These are phyloP conservation scores for Sesia bembeciformis DNA, from an alignment of 2,888 invertebrate species.

Conservation along the genomic window DNA sequence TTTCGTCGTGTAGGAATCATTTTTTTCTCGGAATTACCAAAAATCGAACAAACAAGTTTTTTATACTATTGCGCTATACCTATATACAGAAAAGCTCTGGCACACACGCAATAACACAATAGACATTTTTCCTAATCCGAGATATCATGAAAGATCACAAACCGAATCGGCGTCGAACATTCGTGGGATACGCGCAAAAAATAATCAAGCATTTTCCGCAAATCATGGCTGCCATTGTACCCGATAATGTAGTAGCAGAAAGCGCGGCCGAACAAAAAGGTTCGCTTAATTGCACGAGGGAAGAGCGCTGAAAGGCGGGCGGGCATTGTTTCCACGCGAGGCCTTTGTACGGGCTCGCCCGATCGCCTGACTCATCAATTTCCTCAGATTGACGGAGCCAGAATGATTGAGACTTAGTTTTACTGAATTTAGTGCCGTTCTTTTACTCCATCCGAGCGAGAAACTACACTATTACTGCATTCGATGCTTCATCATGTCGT, in stretches of 20 bases:
- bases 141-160: conserved; percentile 49
- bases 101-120: no score
- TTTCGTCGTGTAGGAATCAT: no score
- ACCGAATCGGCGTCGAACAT: conserved; percentile 32
- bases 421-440: background rate
- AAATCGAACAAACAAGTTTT: no score
- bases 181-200: conserved; percentile 42
- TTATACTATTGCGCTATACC: no score
- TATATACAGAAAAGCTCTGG: no score
- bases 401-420: conserved; percentile 45
- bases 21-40: no score
- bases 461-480: background rate
- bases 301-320: conserved; percentile 51
- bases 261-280: conserved; percentile 59
- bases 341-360: conserved; percentile 47
- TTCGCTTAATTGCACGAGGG: conserved; percentile 66
- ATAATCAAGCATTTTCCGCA: conserved; percentile 62
- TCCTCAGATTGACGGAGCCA: conserved; percentile 43
- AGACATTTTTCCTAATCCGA: conserved; percentile 31
- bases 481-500: background rate
- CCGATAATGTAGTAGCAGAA: conserved; percentile 63
- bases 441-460: background rate
- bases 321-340: conserved; percentile 60
- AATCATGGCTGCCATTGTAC: conserved; percentile 67
- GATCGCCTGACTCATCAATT: conserved; percentile 66